Percentiles rank a stretch among this genome's conserved stretches.
These are phyloP conservation scores for Callyntrura sp. DNA, from an alignment of 2,888 invertebrate genomes.

Conservation along the genomic window DNA sequence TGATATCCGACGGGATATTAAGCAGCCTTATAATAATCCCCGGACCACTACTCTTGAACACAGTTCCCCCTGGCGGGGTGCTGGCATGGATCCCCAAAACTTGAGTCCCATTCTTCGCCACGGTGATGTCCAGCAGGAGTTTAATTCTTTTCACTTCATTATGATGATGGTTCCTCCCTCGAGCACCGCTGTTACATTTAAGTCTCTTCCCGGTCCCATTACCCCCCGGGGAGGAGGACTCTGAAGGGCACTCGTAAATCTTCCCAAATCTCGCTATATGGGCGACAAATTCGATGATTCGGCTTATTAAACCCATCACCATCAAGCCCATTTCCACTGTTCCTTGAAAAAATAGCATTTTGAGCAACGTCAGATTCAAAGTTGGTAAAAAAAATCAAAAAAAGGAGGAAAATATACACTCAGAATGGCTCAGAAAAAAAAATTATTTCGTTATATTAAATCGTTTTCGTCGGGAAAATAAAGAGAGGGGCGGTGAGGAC, in stretches of 20 bases:
- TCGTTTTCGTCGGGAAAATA: background rate
- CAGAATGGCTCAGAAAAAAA: too few relatives aligned
- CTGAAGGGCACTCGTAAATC: conserved; percentile 10
- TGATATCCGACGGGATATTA: conserved; percentile 55
- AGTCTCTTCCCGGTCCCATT: background rate
- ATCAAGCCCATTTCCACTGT: background rate
- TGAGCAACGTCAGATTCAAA: background rate
- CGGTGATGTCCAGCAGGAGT: conserved; percentile 78
- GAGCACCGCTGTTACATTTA: background rate
- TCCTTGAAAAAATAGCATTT: conserved; percentile 22
- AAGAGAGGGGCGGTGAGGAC: too few relatives aligned
- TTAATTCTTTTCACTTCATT: conserved; percentile 77
- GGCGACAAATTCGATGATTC: conserved; percentile 23
- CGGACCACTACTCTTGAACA: background rate
- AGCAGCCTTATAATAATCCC: conserved; percentile 39
- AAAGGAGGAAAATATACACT: background rate
- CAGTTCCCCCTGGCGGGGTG: background rate
- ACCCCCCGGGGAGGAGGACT: background rate
- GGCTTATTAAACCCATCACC: conserved; percentile 11
- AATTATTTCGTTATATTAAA: too few relatives aligned
- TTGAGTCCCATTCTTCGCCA: conserved; percentile 43
- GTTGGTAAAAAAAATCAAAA: background rate
- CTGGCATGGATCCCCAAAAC: conserved; percentile 49
- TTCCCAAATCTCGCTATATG: conserved; percentile 35
- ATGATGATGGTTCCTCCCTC: background rate